Evolutionary conservation across 2,797 vertebrate species (phyloP), one percentile per base, ranked within the genome.

Genomic region (Enteromius treurensis): DNA sequence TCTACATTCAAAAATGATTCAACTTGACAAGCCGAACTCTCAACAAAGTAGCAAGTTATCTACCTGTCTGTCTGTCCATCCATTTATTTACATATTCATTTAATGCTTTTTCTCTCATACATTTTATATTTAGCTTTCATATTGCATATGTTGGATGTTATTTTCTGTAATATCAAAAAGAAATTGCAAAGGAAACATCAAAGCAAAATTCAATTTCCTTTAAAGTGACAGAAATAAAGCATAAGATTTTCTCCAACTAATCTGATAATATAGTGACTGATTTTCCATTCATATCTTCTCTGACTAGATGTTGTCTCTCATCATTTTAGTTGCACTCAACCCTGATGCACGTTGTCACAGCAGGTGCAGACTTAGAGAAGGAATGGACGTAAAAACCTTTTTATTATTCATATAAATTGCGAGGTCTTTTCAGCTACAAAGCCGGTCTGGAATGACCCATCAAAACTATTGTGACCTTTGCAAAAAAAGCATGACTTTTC

Each of bases 351-450:
- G 64, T 51, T 79, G 81, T 80, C 64, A 77, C 13, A 5, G 6
- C 70, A 64, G 71, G 77, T 79, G 42, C 68, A 10, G 32, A 15
- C 49, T 19, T 32, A 55, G 76, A 32, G 69, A 17, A 23, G 5
- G 6, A 17, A 68, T 55, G 53, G n/a, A 64, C 3, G 8, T 42
- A 80, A 34, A 83, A 23, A 45, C 40, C 26, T 86, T 45, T 83
- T 76, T 83, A 86, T 69, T 83, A 80, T 83, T 83, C 85, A 86
- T 83, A 64, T 42, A 64, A 80, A 75, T 42, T 13, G 51, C 10
- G 34, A 70, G 14, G 62, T 37, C 13, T 67, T 77, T 79, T 80
- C 53, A 60, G 67, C 64, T 45, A 79, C 81, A 73, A 64, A 80
- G 70, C 64, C 45, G 0, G n/a, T 70, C 55, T 69, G 10, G 76